phyloP scores from a whole-genome alignment of 2,888 invertebrate species.

The Drosophila vallismaia region DNA sequence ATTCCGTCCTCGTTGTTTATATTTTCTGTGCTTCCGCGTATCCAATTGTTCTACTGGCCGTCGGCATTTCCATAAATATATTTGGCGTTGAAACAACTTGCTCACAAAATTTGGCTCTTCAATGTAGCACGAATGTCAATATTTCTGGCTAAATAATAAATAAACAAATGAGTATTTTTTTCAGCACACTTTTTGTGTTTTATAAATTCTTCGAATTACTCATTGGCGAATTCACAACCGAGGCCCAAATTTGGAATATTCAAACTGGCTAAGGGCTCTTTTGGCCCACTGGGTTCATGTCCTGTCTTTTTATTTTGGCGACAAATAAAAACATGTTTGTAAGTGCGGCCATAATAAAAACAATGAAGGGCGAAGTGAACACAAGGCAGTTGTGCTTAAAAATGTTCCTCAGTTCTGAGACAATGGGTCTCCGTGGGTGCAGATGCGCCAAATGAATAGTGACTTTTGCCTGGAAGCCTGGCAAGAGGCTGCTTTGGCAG shows the following conservation, averaged over 20 bases:
- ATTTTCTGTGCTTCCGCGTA: neutral
- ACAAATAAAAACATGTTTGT: constrained; percentile 34
- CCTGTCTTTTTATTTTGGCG: neutral
- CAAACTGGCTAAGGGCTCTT: neutral
- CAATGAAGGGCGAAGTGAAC: constrained; percentile 63
- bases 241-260: neutral
- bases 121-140: neutral
- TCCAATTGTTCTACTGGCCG: neutral
- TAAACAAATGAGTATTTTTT: neutral
- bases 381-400: constrained; percentile 56
- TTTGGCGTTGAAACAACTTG: neutral
- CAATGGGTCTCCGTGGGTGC: neutral
- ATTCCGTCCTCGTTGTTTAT: neutral
- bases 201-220: neutral
- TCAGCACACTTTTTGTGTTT: neutral
- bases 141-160: neutral
- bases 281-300: neutral
- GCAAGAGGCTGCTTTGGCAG: constrained; percentile 35
- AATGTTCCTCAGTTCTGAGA: constrained; percentile 1
- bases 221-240: neutral
- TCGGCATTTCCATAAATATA: neutral
- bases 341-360: constrained; percentile 72
- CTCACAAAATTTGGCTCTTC: neutral
- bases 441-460: neutral
- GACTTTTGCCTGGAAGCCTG: neutral